A percentile compares a stretch with the other conserved stretches of the same genome.
Evolutionary conservation across 2,797 vertebrate genomes (phyloP).

Genomic region (Cercopithecus petaurista): DNA sequence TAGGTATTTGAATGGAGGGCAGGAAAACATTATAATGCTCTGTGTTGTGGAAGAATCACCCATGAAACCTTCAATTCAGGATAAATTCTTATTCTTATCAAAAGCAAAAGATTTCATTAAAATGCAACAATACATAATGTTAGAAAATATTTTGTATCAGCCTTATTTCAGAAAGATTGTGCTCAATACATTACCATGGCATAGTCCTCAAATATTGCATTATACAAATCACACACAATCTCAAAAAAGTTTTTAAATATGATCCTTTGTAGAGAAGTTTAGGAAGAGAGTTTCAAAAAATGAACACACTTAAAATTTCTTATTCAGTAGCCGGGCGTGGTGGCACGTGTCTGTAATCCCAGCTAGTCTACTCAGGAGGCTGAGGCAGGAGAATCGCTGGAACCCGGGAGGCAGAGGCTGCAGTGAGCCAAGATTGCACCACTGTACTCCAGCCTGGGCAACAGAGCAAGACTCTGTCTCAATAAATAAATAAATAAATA

Average conservation of each 20-base stretch:
- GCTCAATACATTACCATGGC: not conserved
- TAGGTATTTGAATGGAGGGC: not conserved
- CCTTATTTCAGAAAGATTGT: constrained; percentile 42
- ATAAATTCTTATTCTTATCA: not conserved
- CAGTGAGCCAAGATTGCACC: too few relatives aligned
- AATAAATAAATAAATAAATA: too few relatives aligned
- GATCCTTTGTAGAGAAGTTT: not conserved
- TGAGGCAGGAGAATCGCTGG: too few relatives aligned
- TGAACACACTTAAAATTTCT: not conserved
- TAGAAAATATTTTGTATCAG: not conserved
- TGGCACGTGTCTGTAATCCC: too few relatives aligned
- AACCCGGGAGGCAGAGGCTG: too few relatives aligned
- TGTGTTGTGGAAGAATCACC: not conserved
- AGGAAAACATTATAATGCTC: not conserved
- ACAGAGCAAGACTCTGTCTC: too few relatives aligned
- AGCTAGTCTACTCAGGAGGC: too few relatives aligned
- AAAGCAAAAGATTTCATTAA: not conserved
- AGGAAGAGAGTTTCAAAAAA: not conserved
- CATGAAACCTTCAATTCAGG: not conserved
- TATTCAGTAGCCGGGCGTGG: not conserved
- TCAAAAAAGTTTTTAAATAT: not conserved
- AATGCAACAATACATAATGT: not conserved
- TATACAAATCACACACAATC: not conserved
- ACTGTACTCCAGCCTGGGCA: too few relatives aligned
- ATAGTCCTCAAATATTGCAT: not conserved